Evolutionary conservation across 2,888 invertebrate species (phyloP).

Genomic region (Octonoba sinensis): DNA sequence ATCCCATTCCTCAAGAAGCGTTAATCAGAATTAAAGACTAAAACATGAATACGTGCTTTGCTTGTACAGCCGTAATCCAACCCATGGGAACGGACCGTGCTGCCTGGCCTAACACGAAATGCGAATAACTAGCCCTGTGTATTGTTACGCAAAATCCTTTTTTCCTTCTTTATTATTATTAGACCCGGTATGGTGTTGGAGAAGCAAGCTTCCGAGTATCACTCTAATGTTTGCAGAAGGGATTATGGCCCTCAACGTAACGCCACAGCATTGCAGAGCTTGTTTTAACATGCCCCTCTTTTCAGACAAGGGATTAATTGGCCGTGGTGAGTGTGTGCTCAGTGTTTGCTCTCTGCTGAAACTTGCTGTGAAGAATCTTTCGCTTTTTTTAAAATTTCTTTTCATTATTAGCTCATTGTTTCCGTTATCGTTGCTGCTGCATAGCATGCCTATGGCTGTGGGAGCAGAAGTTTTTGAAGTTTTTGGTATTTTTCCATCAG

Average conservation of each 20-base stretch:
- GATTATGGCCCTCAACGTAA: constrained; percentile 34
- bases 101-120: constrained; percentile 5
- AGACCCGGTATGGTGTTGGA: constrained; percentile 11
- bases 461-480: background rate
- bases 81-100: constrained; percentile 35
- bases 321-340: constrained; percentile 35
- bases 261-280: constrained; percentile 12
- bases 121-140: constrained; percentile 1
- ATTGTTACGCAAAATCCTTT: constrained; percentile 23
- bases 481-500: no score
- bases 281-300: constrained; percentile 26
- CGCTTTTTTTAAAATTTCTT: background rate
- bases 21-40: constrained; percentile 32
- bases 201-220: constrained; percentile 35
- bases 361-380: constrained; percentile 1
- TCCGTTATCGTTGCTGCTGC: background rate
- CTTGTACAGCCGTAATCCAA: constrained; percentile 30
- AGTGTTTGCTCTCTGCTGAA: constrained; percentile 2
- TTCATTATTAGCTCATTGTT: background rate
- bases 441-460: background rate
- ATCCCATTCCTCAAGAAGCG: background rate
- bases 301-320: constrained; percentile 37
- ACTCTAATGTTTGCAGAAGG: constrained; percentile 46
- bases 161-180: constrained; percentile 1
- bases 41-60: constrained; percentile 20